A percentile compares a stretch with the other conserved stretches of the same genome.
phyloP scores from a whole-genome alignment of 2,113 vertebrate species.

The Abramis brama region DNA sequence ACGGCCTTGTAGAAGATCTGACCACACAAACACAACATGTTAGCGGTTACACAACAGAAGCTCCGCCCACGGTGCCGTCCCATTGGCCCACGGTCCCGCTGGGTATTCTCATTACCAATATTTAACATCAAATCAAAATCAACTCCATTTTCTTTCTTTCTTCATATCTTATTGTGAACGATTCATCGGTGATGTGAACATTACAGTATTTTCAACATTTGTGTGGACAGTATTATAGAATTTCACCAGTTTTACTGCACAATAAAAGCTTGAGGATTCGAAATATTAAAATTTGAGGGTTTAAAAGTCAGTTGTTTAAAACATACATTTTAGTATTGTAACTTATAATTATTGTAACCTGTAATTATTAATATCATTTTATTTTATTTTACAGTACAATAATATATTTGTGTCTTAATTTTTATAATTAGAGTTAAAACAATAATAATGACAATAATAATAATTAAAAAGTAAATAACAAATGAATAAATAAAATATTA shows the following conservation, averaged over 20 bases:
- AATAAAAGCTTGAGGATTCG: background rate
- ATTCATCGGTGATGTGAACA: background rate
- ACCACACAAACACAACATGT: background rate
- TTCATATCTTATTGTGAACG: background rate
- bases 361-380: background rate
- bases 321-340: background rate
- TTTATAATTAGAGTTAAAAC: background rate
- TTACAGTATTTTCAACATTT: background rate
- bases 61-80: background rate
- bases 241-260: background rate
- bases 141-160: background rate
- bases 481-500: background rate
- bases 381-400: background rate
- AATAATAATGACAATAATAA: background rate
- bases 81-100: background rate
- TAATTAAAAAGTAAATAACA: background rate
- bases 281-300: background rate
- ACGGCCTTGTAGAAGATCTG: conserved; percentile 97
- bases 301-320: background rate
- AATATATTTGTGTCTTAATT: background rate
- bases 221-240: background rate
- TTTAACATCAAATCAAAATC: background rate
- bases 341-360: background rate
- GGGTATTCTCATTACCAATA: background rate
- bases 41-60: background rate